A percentile compares a stretch with the other conserved stretches of the same genome.
Conservation (phyloP, 2,797 vertebrate species). For the Enteromius anoplus region DNA sequence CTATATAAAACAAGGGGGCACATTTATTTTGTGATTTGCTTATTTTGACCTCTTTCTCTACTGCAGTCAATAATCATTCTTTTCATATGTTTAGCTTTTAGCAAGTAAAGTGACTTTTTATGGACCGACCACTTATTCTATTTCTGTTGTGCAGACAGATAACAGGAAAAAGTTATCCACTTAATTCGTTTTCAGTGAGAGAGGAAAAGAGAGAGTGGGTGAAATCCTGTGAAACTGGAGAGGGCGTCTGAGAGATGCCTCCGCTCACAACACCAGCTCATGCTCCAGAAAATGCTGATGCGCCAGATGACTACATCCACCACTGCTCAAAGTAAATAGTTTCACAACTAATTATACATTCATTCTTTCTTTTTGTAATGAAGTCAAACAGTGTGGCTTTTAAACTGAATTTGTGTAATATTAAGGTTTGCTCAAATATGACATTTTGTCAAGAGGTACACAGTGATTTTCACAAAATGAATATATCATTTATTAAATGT, state of each 20-base stretch:
- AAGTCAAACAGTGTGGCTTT: background rate
- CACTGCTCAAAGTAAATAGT: conserved; percentile 1
- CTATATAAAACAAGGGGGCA: background rate
- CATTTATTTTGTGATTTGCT: conserved; percentile 3
- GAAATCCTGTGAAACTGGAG: conserved; percentile 20
- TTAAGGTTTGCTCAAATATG: background rate
- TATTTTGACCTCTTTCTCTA: background rate
- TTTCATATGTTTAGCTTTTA: background rate
- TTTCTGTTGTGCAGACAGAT: conserved; percentile 19
- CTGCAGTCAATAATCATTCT: background rate
- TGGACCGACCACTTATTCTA: background rate
- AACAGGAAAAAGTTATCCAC: conserved; percentile 9
- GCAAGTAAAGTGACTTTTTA: background rate
- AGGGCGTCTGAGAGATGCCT: background rate
- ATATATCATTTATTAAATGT: background rate
- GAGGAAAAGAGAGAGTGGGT: conserved; percentile 15
- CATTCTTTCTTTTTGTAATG: background rate
- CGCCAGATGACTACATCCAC: background rate
- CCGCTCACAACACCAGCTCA: background rate
- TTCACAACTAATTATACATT: background rate
- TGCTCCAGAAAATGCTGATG: background rate
- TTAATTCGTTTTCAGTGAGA: conserved; percentile 14
- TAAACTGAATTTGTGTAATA: background rate
- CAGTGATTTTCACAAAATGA: background rate
- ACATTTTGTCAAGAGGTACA: background rate